Evolutionary conservation across 2,797 vertebrate species (phyloP).

Genomic region (Lutjanus argentimaculatus): DNA sequence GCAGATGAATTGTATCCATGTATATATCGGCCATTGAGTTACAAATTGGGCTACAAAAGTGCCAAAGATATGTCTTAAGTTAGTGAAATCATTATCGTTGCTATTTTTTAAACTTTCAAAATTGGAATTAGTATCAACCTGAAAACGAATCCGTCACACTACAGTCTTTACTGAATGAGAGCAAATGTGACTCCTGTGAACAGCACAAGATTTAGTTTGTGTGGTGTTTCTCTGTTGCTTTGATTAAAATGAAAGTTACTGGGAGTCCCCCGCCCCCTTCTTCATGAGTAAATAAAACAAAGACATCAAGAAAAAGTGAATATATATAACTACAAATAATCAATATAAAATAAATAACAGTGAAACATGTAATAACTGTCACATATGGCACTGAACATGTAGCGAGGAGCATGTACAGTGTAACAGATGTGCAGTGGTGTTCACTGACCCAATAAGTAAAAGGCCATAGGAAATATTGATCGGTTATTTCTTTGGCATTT

Average conservation of each 20-base stretch:
- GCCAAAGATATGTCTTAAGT: too few relatives aligned
- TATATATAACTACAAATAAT: neutral
- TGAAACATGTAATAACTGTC: constrained; percentile 4
- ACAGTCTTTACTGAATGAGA: neutral
- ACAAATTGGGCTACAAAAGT: neutral
- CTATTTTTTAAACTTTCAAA: neutral
- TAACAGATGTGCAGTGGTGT: constrained; percentile 10
- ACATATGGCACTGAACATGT: neutral
- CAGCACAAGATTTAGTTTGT: neutral
- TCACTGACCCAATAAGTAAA: constrained; percentile 47
- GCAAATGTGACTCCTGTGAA: neutral
- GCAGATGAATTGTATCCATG: neutral
- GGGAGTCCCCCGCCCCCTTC: neutral
- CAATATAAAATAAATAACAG: neutral
- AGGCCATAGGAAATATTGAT: constrained; percentile 58
- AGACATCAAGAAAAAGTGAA: constrained; percentile 3
- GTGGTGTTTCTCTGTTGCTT: neutral
- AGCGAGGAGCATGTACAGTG: neutral
- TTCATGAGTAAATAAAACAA: neutral
- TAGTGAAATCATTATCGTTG: too few relatives aligned
- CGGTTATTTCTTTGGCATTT: constrained; percentile 37
- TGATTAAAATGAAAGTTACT: neutral
- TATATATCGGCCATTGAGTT: neutral
- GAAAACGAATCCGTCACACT: neutral
- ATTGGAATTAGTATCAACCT: neutral